These are phyloP conservation scores for Morpho helenor DNA, from an alignment of 2,888 invertebrate species.

Conservation along the genomic window DNA sequence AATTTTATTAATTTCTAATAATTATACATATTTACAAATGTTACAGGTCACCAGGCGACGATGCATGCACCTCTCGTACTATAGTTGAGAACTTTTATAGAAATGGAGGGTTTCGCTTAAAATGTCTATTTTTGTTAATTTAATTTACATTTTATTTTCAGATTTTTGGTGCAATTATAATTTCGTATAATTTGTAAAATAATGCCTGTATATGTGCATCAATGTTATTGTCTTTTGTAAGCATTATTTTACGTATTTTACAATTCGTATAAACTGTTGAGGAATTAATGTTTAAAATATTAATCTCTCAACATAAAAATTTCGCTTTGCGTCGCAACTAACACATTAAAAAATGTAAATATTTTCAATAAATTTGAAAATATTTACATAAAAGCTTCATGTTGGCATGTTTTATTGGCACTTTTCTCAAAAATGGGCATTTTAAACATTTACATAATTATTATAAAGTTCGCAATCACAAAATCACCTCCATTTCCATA, in stretches of 20 bases:
- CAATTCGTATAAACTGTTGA: background rate
- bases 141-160: conserved; percentile 2
- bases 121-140: conserved; percentile 58
- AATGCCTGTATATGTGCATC: background rate
- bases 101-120: conserved; percentile 69
- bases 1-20: background rate
- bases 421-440: conserved; percentile 68
- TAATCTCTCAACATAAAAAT: no score
- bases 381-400: conserved; percentile 42
- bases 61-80: conserved; percentile 37
- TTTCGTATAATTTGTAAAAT: conserved; percentile 7
- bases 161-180: background rate
- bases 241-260: conserved; percentile 4
- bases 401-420: conserved; percentile 42
- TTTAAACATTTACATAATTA: conserved; percentile 33
- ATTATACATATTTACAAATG: conserved; percentile 13
- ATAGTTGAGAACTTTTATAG: conserved; percentile 45
- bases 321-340: conserved; percentile 40
- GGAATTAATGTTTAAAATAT: background rate
- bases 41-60: conserved; percentile 20
- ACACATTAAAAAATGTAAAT: conserved; percentile 42
- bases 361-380: conserved; percentile 52
- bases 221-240: background rate
- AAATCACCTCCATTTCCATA: conserved; percentile 73
- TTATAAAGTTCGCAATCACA: conserved; percentile 25